Evolutionary conservation across 1,140 invertebrate genomes (phyloP).

Genomic region (Acromyrmex heyeri): DNA sequence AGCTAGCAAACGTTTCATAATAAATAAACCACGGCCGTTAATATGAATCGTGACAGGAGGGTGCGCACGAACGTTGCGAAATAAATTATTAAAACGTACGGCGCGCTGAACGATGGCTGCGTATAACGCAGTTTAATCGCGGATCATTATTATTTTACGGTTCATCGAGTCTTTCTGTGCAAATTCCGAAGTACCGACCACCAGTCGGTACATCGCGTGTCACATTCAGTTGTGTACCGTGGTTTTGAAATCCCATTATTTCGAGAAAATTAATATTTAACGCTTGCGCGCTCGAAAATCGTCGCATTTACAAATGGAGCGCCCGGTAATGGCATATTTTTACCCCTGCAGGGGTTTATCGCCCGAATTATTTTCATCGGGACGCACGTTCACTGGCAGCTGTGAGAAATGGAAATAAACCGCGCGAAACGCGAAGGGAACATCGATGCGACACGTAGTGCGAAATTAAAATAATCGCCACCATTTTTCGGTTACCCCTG

Average conservation of each 20-base stretch:
- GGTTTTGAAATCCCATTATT: constrained; percentile 65
- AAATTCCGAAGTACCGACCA: constrained; percentile 48
- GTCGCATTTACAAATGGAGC: constrained; percentile 62
- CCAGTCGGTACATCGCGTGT: constrained; percentile 57
- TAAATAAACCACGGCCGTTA: constrained; percentile 59
- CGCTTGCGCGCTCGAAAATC: constrained; percentile 59
- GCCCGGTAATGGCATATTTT: constrained; percentile 62
- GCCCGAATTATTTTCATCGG: constrained; percentile 59
- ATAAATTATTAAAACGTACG: constrained; percentile 66
- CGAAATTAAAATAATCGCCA: constrained; percentile 42
- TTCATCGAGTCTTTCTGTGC: constrained; percentile 64
- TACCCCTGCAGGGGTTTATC: constrained; percentile 53
- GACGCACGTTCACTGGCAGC: constrained; percentile 21
- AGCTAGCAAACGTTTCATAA: constrained; percentile 60
- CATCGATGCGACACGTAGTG: constrained; percentile 2
- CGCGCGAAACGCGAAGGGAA: not conserved
- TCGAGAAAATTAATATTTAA: constrained; percentile 66
- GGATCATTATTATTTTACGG: constrained; percentile 66
- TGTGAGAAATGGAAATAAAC: constrained; percentile 56
- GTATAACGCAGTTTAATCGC: constrained; percentile 66
- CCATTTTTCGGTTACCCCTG: constrained; percentile 15
- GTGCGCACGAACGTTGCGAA: constrained; percentile 52
- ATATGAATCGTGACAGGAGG: constrained; percentile 52
- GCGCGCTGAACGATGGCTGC: constrained; percentile 60
- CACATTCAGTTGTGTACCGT: constrained; percentile 59